Conservation (phyloP, 1,140 invertebrate species). For the Achroia grisella region DNA sequence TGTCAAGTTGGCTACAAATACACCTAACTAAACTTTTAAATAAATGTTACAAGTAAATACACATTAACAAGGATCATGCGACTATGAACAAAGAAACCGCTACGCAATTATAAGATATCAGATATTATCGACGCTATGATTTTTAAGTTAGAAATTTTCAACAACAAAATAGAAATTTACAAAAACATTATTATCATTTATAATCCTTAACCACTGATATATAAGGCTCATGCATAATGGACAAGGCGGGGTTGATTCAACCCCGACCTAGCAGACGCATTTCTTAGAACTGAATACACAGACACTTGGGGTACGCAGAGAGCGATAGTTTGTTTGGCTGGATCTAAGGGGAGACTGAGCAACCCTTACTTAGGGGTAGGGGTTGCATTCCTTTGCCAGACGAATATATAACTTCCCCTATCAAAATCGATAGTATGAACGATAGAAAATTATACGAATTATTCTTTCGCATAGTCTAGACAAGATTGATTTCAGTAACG, state of each 20-base stretch:
- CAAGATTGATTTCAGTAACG: neutral
- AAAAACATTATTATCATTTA: too few species aligned
- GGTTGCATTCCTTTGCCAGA: slow-evolving; percentile 30
- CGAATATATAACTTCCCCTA: slow-evolving; percentile 25
- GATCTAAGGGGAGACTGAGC: slow-evolving; percentile 2
- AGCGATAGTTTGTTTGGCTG: slow-evolving; percentile 20
- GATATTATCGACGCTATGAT: too few species aligned
- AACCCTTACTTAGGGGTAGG: slow-evolving; percentile 7
- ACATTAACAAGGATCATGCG: too few species aligned
- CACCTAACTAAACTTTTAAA: too few species aligned
- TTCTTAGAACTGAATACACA: slow-evolving; percentile 4
- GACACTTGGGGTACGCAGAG: neutral
- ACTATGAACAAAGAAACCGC: too few species aligned
- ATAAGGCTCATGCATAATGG: too few species aligned
- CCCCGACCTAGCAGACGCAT: neutral
- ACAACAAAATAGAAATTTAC: too few species aligned
- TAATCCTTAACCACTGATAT: too few species aligned
- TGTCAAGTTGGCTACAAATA: too few species aligned
- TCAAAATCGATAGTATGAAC: slow-evolving; percentile 40
- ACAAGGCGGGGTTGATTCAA: neutral
- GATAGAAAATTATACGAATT: slow-evolving; percentile 37
- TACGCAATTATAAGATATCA: too few species aligned
- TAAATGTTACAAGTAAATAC: too few species aligned
- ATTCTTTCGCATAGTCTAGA: slow-evolving; percentile 8
- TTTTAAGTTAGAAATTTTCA: too few species aligned